phyloP scores from a whole-genome alignment of 2,113 vertebrate species.

The Myocastor coypus region DNA sequence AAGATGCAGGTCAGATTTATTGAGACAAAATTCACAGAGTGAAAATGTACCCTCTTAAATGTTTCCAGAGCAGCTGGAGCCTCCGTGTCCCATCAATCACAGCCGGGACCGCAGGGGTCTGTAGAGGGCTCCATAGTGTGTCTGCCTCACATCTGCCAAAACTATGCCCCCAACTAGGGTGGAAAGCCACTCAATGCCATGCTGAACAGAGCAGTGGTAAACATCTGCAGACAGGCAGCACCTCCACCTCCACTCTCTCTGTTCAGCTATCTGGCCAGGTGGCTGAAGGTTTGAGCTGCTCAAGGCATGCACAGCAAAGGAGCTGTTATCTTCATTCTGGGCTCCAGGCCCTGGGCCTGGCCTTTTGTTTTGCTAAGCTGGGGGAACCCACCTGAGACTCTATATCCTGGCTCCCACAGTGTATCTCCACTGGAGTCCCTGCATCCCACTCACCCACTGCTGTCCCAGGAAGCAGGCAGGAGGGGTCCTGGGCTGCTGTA shows the following conservation, averaged over 20 bases:
- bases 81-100: rapidly evolving
- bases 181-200: background rate
- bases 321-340: background rate
- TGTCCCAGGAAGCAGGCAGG: background rate
- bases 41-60: background rate
- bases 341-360: background rate
- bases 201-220: background rate
- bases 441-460: background rate
- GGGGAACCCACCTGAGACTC: background rate
- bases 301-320: background rate
- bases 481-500: background rate
- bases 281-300: background rate
- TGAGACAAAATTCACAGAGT: background rate
- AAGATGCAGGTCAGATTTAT: background rate
- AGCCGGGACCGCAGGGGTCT: too few species aligned
- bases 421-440: background rate
- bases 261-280: background rate
- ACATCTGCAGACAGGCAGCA: background rate
- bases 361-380: background rate
- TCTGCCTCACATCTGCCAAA: background rate
- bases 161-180: background rate
- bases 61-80: background rate
- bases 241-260: background rate
- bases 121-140: rapidly evolving
- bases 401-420: background rate